These are phyloP conservation scores for Catostylus mosaicus DNA, from an alignment of 30 jellyfish, hydroid and myxozoan genomes.

Conservation along the genomic window DNA sequence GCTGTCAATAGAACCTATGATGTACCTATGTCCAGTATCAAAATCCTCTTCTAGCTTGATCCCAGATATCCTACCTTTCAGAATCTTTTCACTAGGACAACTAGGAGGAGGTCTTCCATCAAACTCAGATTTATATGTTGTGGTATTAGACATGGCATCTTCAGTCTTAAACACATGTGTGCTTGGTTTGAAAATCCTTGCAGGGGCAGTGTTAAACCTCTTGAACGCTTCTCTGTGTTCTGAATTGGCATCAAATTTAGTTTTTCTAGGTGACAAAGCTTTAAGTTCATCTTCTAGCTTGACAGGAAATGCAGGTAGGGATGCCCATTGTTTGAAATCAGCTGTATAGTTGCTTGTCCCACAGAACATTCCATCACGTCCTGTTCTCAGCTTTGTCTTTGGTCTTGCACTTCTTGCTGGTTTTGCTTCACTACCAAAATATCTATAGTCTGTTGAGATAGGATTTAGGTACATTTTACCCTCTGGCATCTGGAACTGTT, in stretches of 20 bases:
- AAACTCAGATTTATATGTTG: conserved; percentile 25
- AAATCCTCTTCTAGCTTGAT: conserved; percentile 52
- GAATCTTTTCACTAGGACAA: conserved; percentile 54
- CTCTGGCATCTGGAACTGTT: conserved; percentile 42
- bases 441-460: conserved; percentile 62
- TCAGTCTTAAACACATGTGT: conserved; percentile 56
- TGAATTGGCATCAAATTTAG: conserved; percentile 58
- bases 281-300: conserved; percentile 56
- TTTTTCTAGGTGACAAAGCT: conserved; percentile 27
- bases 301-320: conserved; percentile 59
- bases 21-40: conserved; percentile 80
- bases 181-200: conserved; percentile 58
- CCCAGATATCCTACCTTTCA: conserved; percentile 51
- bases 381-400: conserved; percentile 62
- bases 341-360: conserved; percentile 66
- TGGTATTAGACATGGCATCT: conserved; percentile 35
- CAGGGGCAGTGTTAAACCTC: conserved; percentile 66
- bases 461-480: conserved; percentile 62
- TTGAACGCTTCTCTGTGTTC: conserved; percentile 62
- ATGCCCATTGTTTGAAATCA: conserved; percentile 57
- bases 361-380: conserved; percentile 43
- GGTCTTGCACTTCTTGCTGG: conserved; percentile 82
- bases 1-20: conserved; percentile 17
- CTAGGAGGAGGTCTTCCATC: conserved; percentile 35
- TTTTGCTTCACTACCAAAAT: conserved; percentile 57